A percentile compares a stretch with the other conserved stretches of the same genome.
phyloP scores from a whole-genome alignment of 2,113 vertebrate species.

The Pholis gunnellus region DNA sequence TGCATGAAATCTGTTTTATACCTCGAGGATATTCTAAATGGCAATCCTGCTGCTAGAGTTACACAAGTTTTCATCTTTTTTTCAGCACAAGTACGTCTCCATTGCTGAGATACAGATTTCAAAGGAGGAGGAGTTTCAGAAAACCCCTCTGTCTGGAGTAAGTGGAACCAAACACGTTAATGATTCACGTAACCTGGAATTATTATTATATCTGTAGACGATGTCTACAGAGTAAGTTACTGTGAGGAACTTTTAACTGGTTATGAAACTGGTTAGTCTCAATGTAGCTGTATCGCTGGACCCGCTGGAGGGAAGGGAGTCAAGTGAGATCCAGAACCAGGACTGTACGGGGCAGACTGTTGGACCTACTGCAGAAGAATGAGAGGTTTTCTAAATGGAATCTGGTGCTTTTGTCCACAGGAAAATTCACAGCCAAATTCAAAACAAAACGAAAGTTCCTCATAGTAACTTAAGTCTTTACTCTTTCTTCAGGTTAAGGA shows the following conservation, averaged over 20 bases:
- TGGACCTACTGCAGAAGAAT: not conserved
- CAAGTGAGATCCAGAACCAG: too few relatives aligned
- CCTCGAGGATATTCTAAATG: not conserved
- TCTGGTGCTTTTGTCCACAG: not conserved
- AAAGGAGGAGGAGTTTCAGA: slow-evolving; percentile 95
- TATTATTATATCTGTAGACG: not conserved
- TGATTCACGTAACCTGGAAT: not conserved
- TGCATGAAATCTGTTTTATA: not conserved
- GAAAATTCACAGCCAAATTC: too few relatives aligned
- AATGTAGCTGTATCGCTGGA: too few relatives aligned
- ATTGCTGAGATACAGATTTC: slow-evolving; percentile 94
- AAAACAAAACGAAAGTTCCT: not conserved
- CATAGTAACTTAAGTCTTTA: not conserved
- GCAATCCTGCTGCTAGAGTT: not conserved
- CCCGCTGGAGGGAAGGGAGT: too few relatives aligned
- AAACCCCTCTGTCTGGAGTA: slow-evolving; percentile 95
- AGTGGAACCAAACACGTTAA: slow-evolving; percentile 58
- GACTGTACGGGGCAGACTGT: too few relatives aligned
- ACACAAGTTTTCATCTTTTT: slow-evolving; percentile 10
- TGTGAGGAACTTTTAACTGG: not conserved
- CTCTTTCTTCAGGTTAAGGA: not conserved
- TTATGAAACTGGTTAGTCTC: too few relatives aligned
- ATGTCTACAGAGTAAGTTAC: not conserved
- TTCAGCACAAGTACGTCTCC: slow-evolving; percentile 96
- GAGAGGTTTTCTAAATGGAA: not conserved